Percentiles rank a stretch among this genome's conserved stretches.
Evolutionary conservation across 2,797 vertebrate genomes (phyloP).

Genomic region (Cygnus olor): DNA sequence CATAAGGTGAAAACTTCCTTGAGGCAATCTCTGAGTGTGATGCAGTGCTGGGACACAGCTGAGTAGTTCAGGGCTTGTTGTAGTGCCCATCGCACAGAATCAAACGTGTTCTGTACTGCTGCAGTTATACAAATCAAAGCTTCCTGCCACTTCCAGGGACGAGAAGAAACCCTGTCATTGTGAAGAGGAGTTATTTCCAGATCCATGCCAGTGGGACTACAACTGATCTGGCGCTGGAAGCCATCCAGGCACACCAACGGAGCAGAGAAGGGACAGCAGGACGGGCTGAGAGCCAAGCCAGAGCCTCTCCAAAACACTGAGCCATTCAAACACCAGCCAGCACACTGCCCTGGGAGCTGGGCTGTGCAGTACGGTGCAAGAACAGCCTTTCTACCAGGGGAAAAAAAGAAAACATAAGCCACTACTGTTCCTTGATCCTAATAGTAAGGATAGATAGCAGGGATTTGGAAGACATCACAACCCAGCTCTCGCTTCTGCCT

Average conservation of each 20-base stretch:
- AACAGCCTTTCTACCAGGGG: not conserved
- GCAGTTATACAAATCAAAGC: not conserved
- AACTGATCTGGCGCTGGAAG: slow-evolving; percentile 1
- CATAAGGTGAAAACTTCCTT: not conserved
- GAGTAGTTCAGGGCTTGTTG: accelerated
- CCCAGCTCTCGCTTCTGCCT: not conserved
- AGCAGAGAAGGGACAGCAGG: not conserved
- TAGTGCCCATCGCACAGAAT: not conserved
- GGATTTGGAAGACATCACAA: not conserved
- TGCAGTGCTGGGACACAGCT: not conserved
- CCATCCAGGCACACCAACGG: not conserved
- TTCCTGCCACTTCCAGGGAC: not conserved
- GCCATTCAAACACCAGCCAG: not conserved
- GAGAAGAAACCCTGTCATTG: not conserved
- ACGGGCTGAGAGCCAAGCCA: not conserved
- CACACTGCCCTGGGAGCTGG: not conserved
- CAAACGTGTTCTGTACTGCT: not conserved
- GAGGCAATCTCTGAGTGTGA: not conserved
- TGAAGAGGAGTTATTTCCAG: not conserved
- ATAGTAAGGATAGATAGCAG: not conserved
- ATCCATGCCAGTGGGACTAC: not conserved
- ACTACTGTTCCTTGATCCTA: not conserved
- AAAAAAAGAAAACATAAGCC: not conserved
- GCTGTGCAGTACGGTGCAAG: not conserved
- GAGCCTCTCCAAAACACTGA: slow-evolving; percentile 10